Base-by-base conservation (phyloP, 2,888 invertebrate species). In the Ptilodon capucinus region DNA sequence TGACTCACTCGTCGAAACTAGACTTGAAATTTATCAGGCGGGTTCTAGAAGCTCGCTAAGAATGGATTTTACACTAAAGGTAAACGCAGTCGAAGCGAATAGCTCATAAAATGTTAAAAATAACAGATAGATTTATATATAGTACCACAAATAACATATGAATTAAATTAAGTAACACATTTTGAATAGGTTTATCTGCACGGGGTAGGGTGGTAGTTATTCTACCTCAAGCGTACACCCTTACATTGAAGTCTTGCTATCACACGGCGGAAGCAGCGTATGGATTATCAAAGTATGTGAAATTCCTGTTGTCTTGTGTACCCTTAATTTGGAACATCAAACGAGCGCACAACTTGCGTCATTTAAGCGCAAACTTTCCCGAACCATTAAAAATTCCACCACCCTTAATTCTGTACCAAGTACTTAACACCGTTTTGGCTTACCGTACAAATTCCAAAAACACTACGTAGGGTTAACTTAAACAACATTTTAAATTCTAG, bases 331-430 rank as follows among this genome's bases (percentile, higher is more conserved):
- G 71, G 57, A 66, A 60, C 68, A 67, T 62, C 67, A 72, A 68
- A 70, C 70, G 62, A 68, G 70, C 63, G 70, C 57, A 79, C 57
- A 79, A 79, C 71, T 77, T 76, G 60, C 64, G 63, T 71, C 70
- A 69, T 75, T 77, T 74, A 60, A 60, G 65, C 54, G 59, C 54
- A 54, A 70, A 71, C 72, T 61, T 71, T 71, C 55, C 51, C 51
- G 53, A 51, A 48, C 34, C 34, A 34, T 5, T 16, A 64, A 59
- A 68, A 70, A 76, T 71, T 68, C 64, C 65, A 57, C 50, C n/a
- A 51, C 50, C 57, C 64, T 66, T 11, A 9, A 30, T 30, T 30
- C 30, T 53, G 49, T 51, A 48, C 50, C 52, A 72, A 71, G 71
- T 73, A 74, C 76, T 74, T 16, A 16, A 16, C 14, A 34, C 16